These are phyloP conservation scores for Papilio protenor DNA, from an alignment of 2,888 invertebrate genomes.

Conservation along the genomic window DNA sequence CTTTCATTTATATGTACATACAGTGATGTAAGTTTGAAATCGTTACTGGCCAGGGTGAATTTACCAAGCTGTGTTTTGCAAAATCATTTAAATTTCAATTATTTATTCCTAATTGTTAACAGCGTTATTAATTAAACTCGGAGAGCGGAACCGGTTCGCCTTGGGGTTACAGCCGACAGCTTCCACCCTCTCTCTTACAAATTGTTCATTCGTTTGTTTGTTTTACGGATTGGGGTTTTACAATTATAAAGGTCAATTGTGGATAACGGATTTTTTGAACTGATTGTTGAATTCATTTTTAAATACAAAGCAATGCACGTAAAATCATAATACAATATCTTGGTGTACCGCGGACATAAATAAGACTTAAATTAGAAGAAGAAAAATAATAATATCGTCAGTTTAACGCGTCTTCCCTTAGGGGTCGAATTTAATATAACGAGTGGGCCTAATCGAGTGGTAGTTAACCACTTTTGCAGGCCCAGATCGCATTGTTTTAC, in stretches of 20 bases:
- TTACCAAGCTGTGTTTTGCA: not conserved
- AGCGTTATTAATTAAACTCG: conserved; percentile 26
- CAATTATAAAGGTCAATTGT: conserved; percentile 11
- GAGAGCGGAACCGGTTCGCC: conserved; percentile 41
- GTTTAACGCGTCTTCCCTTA: too few relatives aligned
- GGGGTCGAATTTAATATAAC: too few relatives aligned
- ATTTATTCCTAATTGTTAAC: conserved; percentile 23
- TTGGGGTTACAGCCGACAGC: conserved; percentile 33
- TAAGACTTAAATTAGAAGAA: not conserved
- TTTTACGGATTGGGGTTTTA: conserved; percentile 20
- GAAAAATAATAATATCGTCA: too few relatives aligned
- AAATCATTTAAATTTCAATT: conserved; percentile 7
- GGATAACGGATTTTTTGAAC: conserved; percentile 2
- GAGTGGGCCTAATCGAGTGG: too few relatives aligned
- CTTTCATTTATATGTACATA: too few relatives aligned
- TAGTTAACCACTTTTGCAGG: too few relatives aligned
- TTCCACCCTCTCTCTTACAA: conserved; percentile 38
- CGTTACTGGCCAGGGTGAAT: not conserved
- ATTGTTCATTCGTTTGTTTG: not conserved
- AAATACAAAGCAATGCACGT: not conserved
- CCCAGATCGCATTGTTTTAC: too few relatives aligned
- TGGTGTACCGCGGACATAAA: not conserved
- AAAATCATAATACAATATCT: not conserved
- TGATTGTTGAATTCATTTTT: not conserved
- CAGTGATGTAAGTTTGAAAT: too few relatives aligned